phyloP scores from a whole-genome alignment of 1,140 invertebrate species.

The Caenorhabditis latens region DNA sequence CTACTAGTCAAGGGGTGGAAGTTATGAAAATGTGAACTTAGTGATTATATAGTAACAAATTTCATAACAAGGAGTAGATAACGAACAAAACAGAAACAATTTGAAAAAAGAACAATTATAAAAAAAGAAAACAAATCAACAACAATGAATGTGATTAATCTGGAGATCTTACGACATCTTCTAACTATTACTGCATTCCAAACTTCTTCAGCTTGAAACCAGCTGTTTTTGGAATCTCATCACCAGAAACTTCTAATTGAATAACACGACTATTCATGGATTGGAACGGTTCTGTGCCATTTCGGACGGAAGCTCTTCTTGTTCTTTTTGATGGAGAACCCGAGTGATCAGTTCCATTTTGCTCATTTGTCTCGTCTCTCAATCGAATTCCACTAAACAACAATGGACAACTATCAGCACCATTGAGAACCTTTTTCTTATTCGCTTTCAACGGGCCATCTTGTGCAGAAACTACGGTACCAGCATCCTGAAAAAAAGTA shows the following conservation, averaged over 20 bases:
- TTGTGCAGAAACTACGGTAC: conserved; percentile 11
- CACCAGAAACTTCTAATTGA: not conserved
- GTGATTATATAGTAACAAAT: too few species aligned
- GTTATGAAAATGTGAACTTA: too few species aligned
- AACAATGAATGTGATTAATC: not conserved
- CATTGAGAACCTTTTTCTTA: not conserved
- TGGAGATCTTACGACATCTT: too few species aligned
- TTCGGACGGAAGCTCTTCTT: not conserved
- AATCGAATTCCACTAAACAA: not conserved
- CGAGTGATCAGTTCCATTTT: not conserved
- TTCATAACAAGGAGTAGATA: too few species aligned
- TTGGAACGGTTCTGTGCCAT: conserved; percentile 4
- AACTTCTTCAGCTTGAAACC: conserved; percentile 58
- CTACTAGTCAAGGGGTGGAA: too few species aligned
- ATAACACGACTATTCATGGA: conserved; percentile 3
- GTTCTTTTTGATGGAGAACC: not conserved
- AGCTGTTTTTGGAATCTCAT: conserved; percentile 25
- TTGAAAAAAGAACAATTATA: not conserved
- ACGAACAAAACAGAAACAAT: conserved; percentile 14
- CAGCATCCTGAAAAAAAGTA: not conserved
- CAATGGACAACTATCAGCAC: not conserved
- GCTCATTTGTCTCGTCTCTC: not conserved
- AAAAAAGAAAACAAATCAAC: conserved; percentile 9
- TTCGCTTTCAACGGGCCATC: conserved; percentile 26
- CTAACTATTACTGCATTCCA: conserved; percentile 35